Conservation (phyloP, 2,113 vertebrate species). For the Heteronetta atricapilla region DNA sequence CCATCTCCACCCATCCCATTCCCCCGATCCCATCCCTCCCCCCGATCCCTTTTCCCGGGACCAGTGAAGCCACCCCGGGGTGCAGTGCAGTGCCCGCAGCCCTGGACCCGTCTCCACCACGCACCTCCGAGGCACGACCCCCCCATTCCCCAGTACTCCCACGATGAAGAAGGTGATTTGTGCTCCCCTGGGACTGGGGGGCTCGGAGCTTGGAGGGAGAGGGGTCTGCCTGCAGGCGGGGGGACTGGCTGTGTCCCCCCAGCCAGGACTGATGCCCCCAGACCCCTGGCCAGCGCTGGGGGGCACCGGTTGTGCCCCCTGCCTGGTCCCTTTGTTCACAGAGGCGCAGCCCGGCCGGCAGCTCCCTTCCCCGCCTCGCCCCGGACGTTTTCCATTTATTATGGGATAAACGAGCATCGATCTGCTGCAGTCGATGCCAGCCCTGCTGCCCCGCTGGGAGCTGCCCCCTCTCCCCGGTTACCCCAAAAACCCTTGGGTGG, state of each 20-base stretch:
- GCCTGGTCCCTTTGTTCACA: background rate
- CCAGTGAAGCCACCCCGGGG: background rate
- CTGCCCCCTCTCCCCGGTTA: background rate
- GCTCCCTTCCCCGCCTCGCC: background rate
- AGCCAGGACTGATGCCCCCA: background rate
- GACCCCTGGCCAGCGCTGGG: background rate
- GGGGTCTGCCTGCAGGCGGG: background rate
- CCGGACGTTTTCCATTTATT: background rate
- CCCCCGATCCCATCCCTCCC: background rate
- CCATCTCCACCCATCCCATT: background rate
- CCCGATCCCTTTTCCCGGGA: background rate
- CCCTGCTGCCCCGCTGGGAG: background rate
- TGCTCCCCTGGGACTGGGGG: fast-evolving
- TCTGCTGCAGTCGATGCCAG: background rate
- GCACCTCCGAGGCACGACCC: background rate
- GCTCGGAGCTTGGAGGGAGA: background rate
- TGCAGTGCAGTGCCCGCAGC: too few relatives aligned
- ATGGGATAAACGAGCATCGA: background rate
- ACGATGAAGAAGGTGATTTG: fast-evolving
- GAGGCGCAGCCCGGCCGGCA: background rate
- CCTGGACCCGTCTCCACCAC: background rate
- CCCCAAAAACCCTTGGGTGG: too few relatives aligned
- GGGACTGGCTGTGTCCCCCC: background rate
- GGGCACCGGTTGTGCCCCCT: background rate
- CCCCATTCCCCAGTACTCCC: background rate